A percentile compares a stretch with the other conserved stretches of the same genome.
These are phyloP conservation scores for Numenius arquata DNA, from an alignment of 2,113 vertebrate species.

Conservation along the genomic window DNA sequence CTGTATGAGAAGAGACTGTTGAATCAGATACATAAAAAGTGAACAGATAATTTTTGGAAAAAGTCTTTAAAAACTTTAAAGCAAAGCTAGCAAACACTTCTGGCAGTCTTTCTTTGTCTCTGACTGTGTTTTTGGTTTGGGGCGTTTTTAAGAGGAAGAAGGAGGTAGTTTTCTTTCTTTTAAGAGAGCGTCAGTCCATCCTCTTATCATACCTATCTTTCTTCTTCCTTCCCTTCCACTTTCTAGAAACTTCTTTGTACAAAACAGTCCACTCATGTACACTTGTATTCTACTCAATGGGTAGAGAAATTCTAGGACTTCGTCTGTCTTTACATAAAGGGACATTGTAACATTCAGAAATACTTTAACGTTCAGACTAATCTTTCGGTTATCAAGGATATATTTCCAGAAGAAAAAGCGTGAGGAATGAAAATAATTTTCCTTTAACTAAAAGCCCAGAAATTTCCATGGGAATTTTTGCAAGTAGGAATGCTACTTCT, in stretches of 20 bases:
- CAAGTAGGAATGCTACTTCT: neutral
- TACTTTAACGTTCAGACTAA: neutral
- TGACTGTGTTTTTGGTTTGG: neutral
- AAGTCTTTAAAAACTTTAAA: neutral
- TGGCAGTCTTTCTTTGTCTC: neutral
- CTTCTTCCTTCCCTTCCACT: neutral
- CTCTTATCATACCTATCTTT: neutral
- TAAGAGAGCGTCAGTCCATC: neutral
- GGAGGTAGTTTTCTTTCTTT: neutral
- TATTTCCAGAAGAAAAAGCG: neutral
- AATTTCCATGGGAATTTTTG: neutral
- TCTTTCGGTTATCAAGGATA: neutral
- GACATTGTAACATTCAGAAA: neutral
- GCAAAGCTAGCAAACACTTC: neutral
- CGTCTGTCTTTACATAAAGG: neutral
- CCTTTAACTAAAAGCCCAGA: neutral
- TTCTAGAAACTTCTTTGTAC: neutral
- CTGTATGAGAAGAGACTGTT: neutral
- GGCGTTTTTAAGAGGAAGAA: neutral
- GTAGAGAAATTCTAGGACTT: neutral
- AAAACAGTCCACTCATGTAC: neutral
- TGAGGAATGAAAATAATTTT: neutral
- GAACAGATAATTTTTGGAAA: neutral
- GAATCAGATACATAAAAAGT: neutral
- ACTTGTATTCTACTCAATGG: neutral